Conservation (phyloP, 2,888 invertebrate genomes). For the Acanthacorydalis orientalis region DNA sequence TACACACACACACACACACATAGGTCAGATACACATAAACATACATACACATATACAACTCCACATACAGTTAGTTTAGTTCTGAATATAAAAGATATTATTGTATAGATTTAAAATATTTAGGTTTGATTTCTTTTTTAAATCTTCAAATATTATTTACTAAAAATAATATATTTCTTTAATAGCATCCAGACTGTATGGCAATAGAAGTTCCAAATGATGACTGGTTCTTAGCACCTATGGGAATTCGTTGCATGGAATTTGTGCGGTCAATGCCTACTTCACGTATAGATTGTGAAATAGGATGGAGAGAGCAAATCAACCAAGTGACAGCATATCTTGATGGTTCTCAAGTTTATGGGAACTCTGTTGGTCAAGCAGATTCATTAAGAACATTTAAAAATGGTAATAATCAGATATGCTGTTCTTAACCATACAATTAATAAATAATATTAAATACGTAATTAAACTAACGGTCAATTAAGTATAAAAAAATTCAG, state of each 20-base stretch:
- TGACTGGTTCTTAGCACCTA: constrained; percentile 55
- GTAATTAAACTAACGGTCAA: background rate
- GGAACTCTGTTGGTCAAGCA: constrained; percentile 54
- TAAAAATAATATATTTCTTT: constrained; percentile 3
- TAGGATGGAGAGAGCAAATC: constrained; percentile 72
- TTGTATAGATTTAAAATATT: too few species aligned
- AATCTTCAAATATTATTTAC: background rate
- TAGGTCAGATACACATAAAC: too few species aligned
- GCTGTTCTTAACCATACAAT: background rate
- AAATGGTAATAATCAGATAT: constrained; percentile 37
- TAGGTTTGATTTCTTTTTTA: too few species aligned
- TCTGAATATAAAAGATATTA: too few species aligned
- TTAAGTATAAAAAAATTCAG: too few species aligned
- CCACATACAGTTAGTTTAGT: too few species aligned
- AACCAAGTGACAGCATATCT: constrained; percentile 71
- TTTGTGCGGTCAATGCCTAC: constrained; percentile 71
- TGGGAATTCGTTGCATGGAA: constrained; percentile 62
- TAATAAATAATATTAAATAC: background rate
- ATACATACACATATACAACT: too few species aligned
- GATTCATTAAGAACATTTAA: constrained; percentile 59
- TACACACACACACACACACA: too few species aligned
- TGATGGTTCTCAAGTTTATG: constrained; percentile 70
- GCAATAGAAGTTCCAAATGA: constrained; percentile 57
- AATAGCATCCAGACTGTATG: constrained; percentile 70
- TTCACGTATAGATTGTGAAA: constrained; percentile 58